Evolutionary conservation across 2,888 invertebrate species (phyloP), one percentile per base, ranked within the genome.

Genomic region (Idaea biselata): DNA sequence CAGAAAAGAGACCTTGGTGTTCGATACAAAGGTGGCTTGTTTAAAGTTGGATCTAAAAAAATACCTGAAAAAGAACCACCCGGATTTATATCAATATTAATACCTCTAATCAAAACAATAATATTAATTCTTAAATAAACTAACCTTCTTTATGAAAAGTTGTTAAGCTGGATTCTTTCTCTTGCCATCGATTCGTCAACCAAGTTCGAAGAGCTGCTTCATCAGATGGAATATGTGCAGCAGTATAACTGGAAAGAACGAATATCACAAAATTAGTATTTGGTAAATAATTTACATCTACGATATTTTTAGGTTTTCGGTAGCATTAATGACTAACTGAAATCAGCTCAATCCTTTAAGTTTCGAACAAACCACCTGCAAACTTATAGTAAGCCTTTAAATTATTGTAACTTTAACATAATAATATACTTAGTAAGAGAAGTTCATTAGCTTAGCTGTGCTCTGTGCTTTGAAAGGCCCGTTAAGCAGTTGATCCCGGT

Each of bases 131-230:
- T 14, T 44, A 44, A 44, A 14, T 44, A 11, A 44, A 44, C 57
- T 60, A 78, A 82, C 95, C 95, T 58, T 93, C 92, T 18, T 79
- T 82, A 68, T 94, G 90, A 83, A 95, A 96, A 70, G 93, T 90
- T 55, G 90, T 87, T 3, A 96, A 86, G 53, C 87, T 89, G 18
- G 86, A 80, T 81, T 96, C 96, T 78, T 96, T 96, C 60, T 94
- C 92, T 14, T 79, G 81, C 96, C 96, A 96, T 31, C 94, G 89
- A 53, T 94, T 89, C 70, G 94, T 94, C 55, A 96, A 84, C 94
- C 96, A 96, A 18, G 78, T 80, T 70, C 94, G 94, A 11, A 96
- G 85, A 33, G 84, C 93, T 0, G 84, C 82, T 66, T 95, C 94
- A 31, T 93, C 91, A 16, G 78, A 81, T 0, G 96, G 96, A 32